These are phyloP conservation scores for Neofelis nebulosa DNA, from an alignment of 2,113 vertebrate species.

Conservation along the genomic window DNA sequence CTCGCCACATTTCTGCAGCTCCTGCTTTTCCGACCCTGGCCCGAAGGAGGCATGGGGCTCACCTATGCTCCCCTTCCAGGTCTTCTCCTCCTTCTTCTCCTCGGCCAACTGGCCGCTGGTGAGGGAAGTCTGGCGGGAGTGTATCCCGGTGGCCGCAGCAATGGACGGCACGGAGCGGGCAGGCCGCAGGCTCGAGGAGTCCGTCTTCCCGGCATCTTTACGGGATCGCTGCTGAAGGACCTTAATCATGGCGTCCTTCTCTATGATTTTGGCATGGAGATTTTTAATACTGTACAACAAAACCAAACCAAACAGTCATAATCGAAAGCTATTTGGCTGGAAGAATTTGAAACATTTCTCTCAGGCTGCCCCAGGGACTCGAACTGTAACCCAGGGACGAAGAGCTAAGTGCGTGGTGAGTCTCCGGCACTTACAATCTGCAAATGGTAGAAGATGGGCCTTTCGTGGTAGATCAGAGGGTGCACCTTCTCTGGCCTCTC, in stretches of 20 bases:
- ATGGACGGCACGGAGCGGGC: constrained; percentile 89
- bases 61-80: constrained; percentile 90
- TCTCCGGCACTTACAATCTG: not conserved
- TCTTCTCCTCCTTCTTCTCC: constrained; percentile 88
- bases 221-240: constrained; percentile 92
- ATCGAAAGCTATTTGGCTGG: not conserved
- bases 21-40: not conserved
- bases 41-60: constrained; percentile 27
- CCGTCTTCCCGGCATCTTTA: constrained; percentile 85
- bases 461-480: not conserved
- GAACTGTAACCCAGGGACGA: not conserved
- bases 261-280: constrained; percentile 93
- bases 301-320: not conserved
- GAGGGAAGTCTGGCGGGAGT: constrained; percentile 89
- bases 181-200: constrained; percentile 85
- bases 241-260: constrained; percentile 94
- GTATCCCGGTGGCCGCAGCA: constrained; percentile 77
- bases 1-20: not conserved
- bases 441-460: not conserved
- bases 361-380: not conserved
- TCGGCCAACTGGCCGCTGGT: constrained; percentile 85
- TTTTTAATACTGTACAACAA: constrained; percentile 89
- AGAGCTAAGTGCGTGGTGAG: fast-evolving
- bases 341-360: not conserved
- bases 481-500: not conserved